These are phyloP conservation scores for Aphidius gifuensis DNA, from an alignment of 1,140 invertebrate species.

Conservation along the genomic window DNA sequence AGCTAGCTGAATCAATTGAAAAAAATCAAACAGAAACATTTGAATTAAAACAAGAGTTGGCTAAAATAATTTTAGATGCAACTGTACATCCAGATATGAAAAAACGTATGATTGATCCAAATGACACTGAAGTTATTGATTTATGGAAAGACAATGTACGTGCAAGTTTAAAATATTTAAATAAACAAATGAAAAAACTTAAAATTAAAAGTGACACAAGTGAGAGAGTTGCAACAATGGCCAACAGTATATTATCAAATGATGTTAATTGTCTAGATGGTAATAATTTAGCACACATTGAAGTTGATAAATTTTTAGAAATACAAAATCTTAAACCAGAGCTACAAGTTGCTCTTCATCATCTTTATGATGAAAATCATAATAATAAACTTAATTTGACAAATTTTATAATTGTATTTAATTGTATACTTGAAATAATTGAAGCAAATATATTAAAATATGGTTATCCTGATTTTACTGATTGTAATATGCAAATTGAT, in stretches of 20 bases:
- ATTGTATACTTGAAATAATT: too few relatives aligned
- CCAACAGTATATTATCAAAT: constrained; percentile 27
- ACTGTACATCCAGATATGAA: constrained; percentile 33
- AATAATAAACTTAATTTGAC: constrained; percentile 4
- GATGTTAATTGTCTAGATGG: constrained; percentile 33
- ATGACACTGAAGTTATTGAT: constrained; percentile 35
- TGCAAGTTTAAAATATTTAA: constrained; percentile 23
- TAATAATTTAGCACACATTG: constrained; percentile 29
- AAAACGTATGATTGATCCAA: constrained; percentile 31
- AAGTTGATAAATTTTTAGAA: constrained; percentile 30
- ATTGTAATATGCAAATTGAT: constrained; percentile 5
- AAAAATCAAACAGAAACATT: constrained; percentile 33
- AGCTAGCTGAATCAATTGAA: constrained; percentile 26
- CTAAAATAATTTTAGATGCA: constrained; percentile 22
- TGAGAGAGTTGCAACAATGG: constrained; percentile 28
- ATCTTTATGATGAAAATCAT: background rate
- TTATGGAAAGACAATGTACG: constrained; percentile 34
- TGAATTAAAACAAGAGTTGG: constrained; percentile 29
- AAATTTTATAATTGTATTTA: background rate
- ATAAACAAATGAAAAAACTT: constrained; percentile 25
- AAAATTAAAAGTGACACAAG: constrained; percentile 26
- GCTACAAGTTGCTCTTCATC: constrained; percentile 21
- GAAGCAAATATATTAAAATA: too few relatives aligned
- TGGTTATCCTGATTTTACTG: background rate
- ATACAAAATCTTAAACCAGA: constrained; percentile 31